phyloP scores from a whole-genome alignment of 2,797 vertebrate species.

The Oceanodroma leucorhoa region DNA sequence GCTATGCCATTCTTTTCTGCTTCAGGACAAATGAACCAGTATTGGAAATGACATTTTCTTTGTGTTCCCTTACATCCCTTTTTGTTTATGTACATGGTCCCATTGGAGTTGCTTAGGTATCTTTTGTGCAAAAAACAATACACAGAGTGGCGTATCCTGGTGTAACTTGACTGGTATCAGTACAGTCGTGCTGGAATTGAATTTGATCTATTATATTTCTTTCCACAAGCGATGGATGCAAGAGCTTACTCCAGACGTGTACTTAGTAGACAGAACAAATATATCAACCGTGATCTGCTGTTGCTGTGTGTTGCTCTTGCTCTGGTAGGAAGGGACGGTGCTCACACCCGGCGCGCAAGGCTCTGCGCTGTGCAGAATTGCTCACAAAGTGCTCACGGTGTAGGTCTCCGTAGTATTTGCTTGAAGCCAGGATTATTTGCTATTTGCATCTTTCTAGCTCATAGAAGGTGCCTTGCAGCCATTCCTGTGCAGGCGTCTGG shows the following conservation, averaged over 20 bases:
- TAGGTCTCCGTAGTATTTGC: not conserved
- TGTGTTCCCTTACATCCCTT: not conserved
- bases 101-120: not conserved
- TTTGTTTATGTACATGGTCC: not conserved
- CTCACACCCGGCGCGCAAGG: not conserved
- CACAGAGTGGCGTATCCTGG: not conserved
- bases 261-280: not conserved
- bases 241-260: not conserved
- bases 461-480: not conserved
- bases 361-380: not conserved
- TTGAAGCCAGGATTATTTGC: not conserved
- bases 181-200: not conserved
- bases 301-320: fast-evolving
- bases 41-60: not conserved
- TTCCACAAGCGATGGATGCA: not conserved
- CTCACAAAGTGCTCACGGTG: fast-evolving
- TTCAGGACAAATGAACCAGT: not conserved
- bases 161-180: not conserved
- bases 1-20: not conserved
- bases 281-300: fast-evolving
- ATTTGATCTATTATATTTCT: not conserved
- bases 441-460: not conserved
- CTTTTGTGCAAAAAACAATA: not conserved
- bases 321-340: not conserved
- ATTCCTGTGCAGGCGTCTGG: not conserved